phyloP scores from a whole-genome alignment of 1,140 invertebrate species.

The Schmidtea mediterranea region DNA sequence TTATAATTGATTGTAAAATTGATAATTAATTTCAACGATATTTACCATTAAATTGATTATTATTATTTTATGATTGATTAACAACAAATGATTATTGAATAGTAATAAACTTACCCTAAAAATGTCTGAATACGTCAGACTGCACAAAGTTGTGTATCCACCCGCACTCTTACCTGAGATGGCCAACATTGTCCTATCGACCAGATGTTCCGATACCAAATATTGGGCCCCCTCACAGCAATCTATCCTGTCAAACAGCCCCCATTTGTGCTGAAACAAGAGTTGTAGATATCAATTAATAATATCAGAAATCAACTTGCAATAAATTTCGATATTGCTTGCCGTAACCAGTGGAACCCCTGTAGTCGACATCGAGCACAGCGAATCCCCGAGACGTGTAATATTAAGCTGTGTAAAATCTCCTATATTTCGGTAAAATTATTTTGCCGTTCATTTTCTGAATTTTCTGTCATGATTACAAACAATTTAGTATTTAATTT shows the following conservation, averaged over 20 bases:
- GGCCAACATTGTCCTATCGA: conserved; percentile 18
- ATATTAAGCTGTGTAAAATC: too few relatives aligned
- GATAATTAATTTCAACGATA: too few relatives aligned
- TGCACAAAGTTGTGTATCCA: conserved; percentile 24
- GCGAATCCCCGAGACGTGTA: conserved; percentile 26
- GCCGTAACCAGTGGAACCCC: conserved; percentile 25
- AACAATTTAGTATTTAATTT: too few relatives aligned
- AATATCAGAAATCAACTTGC: conserved; percentile 13
- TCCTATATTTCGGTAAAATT: too few relatives aligned
- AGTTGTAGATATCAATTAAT: conserved; percentile 12
- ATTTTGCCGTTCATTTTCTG: too few relatives aligned
- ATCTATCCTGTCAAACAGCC: conserved; percentile 23
- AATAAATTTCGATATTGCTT: conserved; percentile 18
- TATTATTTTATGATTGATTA: too few relatives aligned
- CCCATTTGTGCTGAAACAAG: conserved; percentile 18
- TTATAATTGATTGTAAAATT: too few relatives aligned
- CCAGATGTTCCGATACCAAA: conserved; percentile 14
- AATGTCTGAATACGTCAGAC: conserved; percentile 16
- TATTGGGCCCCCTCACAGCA: conserved; percentile 18
- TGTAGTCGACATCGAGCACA: conserved; percentile 25
- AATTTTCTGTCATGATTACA: too few relatives aligned
- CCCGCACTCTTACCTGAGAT: conserved; percentile 27
- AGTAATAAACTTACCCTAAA: too few relatives aligned
- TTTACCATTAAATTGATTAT: too few relatives aligned
- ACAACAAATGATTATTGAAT: too few relatives aligned